phyloP scores from a whole-genome alignment of 1,140 invertebrate species.

The Mycetomoellerius zeteki region DNA sequence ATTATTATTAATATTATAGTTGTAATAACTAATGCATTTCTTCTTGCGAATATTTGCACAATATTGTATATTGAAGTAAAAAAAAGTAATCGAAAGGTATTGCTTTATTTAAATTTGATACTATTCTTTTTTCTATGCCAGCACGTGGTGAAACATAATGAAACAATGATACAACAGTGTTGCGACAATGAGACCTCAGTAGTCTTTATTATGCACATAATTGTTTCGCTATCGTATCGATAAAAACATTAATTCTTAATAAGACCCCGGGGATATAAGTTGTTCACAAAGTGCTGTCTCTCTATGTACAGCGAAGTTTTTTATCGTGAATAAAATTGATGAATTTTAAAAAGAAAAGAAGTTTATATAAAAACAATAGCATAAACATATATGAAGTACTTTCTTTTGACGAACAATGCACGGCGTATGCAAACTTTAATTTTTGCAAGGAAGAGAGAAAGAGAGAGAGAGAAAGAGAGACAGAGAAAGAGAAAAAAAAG shows the following conservation, averaged over 20 bases:
- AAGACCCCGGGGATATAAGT: neutral
- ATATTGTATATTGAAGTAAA: neutral
- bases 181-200: neutral
- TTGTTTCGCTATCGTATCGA: constrained; percentile 25
- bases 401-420: neutral
- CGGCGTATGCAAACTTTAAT: neutral
- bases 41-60: too few species aligned
- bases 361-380: neutral
- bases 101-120: constrained; percentile 1
- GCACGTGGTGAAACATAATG: neutral
- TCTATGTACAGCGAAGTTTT: neutral
- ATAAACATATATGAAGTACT: neutral
- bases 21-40: too few species aligned
- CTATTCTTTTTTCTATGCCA: neutral
- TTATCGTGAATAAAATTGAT: neutral
- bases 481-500: too few species aligned
- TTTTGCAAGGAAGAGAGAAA: neutral
- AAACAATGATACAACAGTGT: neutral
- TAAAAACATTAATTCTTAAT: constrained; percentile 17
- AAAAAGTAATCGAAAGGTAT: neutral
- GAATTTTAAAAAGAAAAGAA: constrained; percentile 8
- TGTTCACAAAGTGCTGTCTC: neutral
- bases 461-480: too few species aligned
- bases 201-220: constrained; percentile 19
- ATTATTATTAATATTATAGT: too few species aligned